phyloP scores from a whole-genome alignment of 92 coral and sea anemone genomes.

The Ricordea florida region DNA sequence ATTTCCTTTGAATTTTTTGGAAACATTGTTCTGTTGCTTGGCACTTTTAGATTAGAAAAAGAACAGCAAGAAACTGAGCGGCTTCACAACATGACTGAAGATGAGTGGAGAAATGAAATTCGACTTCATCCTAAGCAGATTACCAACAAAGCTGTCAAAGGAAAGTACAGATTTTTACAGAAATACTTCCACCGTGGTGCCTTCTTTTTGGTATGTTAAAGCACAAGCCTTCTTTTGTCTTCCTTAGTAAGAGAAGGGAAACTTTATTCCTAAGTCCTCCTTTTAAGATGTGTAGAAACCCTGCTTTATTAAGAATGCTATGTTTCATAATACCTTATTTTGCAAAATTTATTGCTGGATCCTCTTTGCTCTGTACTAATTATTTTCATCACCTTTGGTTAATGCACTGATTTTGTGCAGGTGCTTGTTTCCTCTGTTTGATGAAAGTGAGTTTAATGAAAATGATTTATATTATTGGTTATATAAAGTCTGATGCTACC shows the following conservation, averaged over 20 bases:
- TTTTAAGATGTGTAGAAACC: not conserved
- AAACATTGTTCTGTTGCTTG: not conserved
- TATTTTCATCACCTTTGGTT: too few species aligned
- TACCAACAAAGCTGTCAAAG: conserved; percentile 88
- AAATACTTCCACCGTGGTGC: conserved; percentile 95
- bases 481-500: too few species aligned
- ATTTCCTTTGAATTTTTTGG: not conserved
- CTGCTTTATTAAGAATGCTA: too few species aligned
- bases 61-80: conserved; percentile 86
- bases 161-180: conserved; percentile 94
- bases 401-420: too few species aligned
- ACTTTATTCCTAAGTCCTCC: not conserved
- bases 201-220: conserved; percentile 92
- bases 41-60: conserved; percentile 72
- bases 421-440: too few species aligned
- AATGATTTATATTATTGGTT: too few species aligned
- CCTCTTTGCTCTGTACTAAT: too few species aligned
- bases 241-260: too few species aligned
- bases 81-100: conserved; percentile 82
- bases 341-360: too few species aligned
- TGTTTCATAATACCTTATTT: not conserved
- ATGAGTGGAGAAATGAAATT: conserved; percentile 78
- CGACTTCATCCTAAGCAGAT: conserved; percentile 76
- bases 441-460: too few species aligned
- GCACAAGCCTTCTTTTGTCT: too few species aligned